Evolutionary conservation across 1,140 invertebrate species (phyloP).

Genomic region (Drosophila tsacasi): DNA sequence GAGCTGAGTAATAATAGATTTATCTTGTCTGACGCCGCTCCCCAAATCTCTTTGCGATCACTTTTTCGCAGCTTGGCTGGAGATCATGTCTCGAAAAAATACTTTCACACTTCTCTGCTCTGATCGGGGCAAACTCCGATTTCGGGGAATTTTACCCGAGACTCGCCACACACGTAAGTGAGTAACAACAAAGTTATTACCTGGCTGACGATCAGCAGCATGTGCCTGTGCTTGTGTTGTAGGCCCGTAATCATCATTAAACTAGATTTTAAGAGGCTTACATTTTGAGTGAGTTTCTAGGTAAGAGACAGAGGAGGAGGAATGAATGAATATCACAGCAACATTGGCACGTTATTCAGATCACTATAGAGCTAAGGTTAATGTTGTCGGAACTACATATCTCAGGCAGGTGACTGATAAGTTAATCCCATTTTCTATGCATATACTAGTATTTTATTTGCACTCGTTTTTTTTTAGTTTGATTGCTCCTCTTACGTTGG

Average conservation of each 20-base stretch:
- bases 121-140: conserved; percentile 5
- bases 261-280: conserved; percentile 7
- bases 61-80: conserved; percentile 2
- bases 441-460: conserved; percentile 2
- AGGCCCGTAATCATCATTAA: conserved; percentile 22
- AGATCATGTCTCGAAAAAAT: conserved; percentile 8
- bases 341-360: background rate
- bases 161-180: conserved; percentile 5
- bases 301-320: background rate
- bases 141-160: conserved; percentile 3
- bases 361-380: background rate
- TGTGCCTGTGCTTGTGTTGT: background rate
- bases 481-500: conserved; percentile 1
- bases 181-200: conserved; percentile 9
- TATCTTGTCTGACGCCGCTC: background rate
- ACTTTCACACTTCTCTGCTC: conserved; percentile 14
- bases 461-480: conserved; percentile 9
- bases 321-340: background rate
- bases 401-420: conserved; percentile 7
- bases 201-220: conserved; percentile 3
- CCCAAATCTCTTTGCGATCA: conserved; percentile 18
- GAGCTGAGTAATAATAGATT: background rate
- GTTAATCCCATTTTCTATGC: conserved; percentile 10
- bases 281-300: conserved; percentile 13
- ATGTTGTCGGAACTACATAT: conserved; percentile 4